A percentile compares a stretch with the other conserved stretches of the same genome.
These are phyloP conservation scores for Stictonetta naevosa DNA, from an alignment of 2,113 vertebrate species.

Conservation along the genomic window DNA sequence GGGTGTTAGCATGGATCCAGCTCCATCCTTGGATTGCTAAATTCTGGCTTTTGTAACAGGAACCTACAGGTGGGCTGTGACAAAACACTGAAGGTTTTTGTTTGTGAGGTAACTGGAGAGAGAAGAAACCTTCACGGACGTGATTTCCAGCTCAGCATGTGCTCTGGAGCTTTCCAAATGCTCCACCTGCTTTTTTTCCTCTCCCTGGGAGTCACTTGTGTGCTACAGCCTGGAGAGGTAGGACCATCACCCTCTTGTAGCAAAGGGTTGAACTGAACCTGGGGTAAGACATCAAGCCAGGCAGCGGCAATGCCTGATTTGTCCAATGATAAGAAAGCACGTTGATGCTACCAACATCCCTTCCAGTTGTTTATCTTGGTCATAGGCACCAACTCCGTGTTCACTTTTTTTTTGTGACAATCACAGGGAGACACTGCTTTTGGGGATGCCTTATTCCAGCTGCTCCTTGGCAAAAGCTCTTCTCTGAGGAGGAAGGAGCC, in stretches of 20 bases:
- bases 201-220: background rate
- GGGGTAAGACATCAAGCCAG: background rate
- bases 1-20: background rate
- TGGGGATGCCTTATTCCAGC: background rate
- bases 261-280: background rate
- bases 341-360: background rate
- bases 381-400: background rate
- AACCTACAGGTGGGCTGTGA: background rate
- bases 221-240: background rate
- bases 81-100: background rate
- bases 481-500: background rate
- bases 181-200: background rate
- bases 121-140: background rate
- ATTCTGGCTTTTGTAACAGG: background rate
- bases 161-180: background rate
- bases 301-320: background rate
- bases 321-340: background rate
- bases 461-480: background rate
- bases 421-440: background rate
- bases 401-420: background rate
- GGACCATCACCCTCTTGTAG: constrained; percentile 5
- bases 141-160: background rate
- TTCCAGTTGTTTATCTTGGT: background rate
- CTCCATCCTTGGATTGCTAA: background rate
- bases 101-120: background rate